phyloP scores from a whole-genome alignment of 1,140 invertebrate species.

The Varroa destructor region DNA sequence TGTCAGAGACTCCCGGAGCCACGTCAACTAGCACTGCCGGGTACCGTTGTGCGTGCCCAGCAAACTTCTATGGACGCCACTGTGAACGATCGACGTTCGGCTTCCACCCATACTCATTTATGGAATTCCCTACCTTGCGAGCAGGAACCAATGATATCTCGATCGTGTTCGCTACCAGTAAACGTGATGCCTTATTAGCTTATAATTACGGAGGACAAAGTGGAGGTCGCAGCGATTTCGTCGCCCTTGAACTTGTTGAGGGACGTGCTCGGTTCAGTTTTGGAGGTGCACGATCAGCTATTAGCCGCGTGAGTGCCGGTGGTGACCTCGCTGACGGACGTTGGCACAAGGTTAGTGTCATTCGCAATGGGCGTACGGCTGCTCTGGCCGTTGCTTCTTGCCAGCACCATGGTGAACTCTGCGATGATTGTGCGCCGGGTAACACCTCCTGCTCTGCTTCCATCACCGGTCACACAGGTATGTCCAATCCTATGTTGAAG shows the following conservation, averaged over 20 bases:
- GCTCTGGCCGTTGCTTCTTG: not conserved
- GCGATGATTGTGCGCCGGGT: conserved; percentile 65
- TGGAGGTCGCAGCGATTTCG: conserved; percentile 75
- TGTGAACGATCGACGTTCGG: conserved; percentile 79
- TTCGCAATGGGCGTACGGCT: conserved; percentile 54
- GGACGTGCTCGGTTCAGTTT: conserved; percentile 74
- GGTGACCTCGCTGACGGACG: conserved; percentile 62
- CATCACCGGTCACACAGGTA: conserved; percentile 1
- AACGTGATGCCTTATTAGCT: conserved; percentile 64
- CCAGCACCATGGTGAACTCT: conserved; percentile 52
- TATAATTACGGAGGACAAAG: conserved; percentile 77
- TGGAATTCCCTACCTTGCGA: conserved; percentile 69
- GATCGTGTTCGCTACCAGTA: conserved; percentile 76
- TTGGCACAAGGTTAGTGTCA: conserved; percentile 82
- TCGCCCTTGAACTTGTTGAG: conserved; percentile 70
- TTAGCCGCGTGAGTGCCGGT: conserved; percentile 55
- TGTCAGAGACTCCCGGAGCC: conserved; percentile 44
- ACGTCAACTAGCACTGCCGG: conserved; percentile 50
- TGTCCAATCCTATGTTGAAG: too few species aligned
- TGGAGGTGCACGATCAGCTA: conserved; percentile 68
- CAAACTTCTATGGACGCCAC: conserved; percentile 64
- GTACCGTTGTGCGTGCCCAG: conserved; percentile 71
- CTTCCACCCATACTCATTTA: conserved; percentile 73
- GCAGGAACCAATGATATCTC: conserved; percentile 76
- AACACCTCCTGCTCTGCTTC: conserved; percentile 43